phyloP scores from a whole-genome alignment of 2,888 invertebrate species.

The Malthinus seriepunctatus region DNA sequence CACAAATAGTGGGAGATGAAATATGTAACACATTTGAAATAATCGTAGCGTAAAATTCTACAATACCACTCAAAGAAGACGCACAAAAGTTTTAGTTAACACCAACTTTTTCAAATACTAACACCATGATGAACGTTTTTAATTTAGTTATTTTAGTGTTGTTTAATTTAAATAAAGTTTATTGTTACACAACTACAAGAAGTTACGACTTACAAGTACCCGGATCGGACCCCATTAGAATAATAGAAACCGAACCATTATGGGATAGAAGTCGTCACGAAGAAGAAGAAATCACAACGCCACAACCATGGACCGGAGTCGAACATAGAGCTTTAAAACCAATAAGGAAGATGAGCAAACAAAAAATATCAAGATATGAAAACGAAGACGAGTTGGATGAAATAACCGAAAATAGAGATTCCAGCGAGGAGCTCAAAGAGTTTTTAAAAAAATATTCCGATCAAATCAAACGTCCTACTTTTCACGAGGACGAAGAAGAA shows the following conservation, averaged over 20 bases:
- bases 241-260: conserved; percentile 57
- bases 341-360: conserved; percentile 38
- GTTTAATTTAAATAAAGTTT: conserved; percentile 6
- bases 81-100: background rate
- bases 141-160: background rate
- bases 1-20: conserved; percentile 16
- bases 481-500: background rate
- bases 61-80: conserved; percentile 34
- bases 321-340: conserved; percentile 56
- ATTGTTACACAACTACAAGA: conserved; percentile 12
- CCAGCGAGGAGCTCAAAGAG: conserved; percentile 64
- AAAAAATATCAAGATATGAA: conserved; percentile 8
- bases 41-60: conserved; percentile 44
- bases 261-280: conserved; percentile 26
- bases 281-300: conserved; percentile 36
- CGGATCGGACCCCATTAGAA: conserved; percentile 60
- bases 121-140: conserved; percentile 5
- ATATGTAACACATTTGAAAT: conserved; percentile 46
- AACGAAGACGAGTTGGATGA: conserved; percentile 42
- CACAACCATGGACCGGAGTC: conserved; percentile 50
- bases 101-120: background rate
- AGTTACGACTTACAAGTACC: conserved; percentile 60
- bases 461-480: conserved; percentile 53
- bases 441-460: conserved; percentile 64
- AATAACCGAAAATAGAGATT: conserved; percentile 43